phyloP scores from a whole-genome alignment of 64 coral and sea anemone species.

The Montipora foliosa region DNA sequence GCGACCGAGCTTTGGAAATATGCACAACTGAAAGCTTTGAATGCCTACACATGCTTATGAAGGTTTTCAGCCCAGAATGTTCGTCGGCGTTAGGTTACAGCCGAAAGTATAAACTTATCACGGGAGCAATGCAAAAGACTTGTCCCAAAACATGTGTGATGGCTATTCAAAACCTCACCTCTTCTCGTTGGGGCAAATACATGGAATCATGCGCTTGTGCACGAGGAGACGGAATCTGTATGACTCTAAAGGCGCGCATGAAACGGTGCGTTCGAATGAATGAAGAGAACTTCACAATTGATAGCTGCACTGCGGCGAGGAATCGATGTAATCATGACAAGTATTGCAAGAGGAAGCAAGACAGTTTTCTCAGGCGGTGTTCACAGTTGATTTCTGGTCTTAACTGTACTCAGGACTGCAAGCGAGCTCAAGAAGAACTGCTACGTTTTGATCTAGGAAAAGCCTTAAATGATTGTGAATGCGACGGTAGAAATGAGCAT shows the following conservation, averaged over 20 bases:
- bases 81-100: slow-evolving; percentile 29
- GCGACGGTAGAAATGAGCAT: slow-evolving; percentile 53
- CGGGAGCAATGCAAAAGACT: slow-evolving; percentile 35
- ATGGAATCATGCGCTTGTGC: slow-evolving; percentile 50
- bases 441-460: slow-evolving; percentile 11
- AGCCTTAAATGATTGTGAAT: slow-evolving; percentile 68
- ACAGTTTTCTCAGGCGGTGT: slow-evolving; percentile 48
- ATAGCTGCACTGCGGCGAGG: slow-evolving; percentile 40
- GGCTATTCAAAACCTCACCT: slow-evolving; percentile 54
- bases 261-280: slow-evolving; percentile 34
- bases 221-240: slow-evolving; percentile 15
- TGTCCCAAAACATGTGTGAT: slow-evolving; percentile 32
- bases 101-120: no score
- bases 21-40: neutral
- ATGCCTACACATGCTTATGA: neutral
- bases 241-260: slow-evolving; percentile 57
- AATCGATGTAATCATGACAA: slow-evolving; percentile 20
- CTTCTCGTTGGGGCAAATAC: slow-evolving; percentile 7
- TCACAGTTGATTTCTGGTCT: slow-evolving; percentile 44
- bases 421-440: slow-evolving; percentile 13
- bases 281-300: slow-evolving; percentile 19
- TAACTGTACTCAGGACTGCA: slow-evolving; percentile 55
- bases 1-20: neutral
- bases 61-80: slow-evolving; percentile 10
- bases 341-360: slow-evolving; percentile 5